Conservation (phyloP, 2,797 vertebrate genomes). For the Labeo calbasu region DNA sequence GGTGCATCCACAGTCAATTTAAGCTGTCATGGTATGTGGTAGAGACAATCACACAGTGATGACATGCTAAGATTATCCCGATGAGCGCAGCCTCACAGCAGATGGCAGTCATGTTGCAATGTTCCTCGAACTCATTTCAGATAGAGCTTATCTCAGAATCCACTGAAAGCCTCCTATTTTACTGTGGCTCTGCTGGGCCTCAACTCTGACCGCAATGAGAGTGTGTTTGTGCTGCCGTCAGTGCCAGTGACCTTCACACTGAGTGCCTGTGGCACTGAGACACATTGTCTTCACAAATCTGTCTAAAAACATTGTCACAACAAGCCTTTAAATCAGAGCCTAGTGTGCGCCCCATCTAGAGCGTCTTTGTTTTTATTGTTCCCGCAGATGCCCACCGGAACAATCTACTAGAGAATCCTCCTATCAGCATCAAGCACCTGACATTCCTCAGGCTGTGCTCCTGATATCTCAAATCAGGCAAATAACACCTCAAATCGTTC, state of each 20-base stretch:
- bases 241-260: slow-evolving; percentile 41
- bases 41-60: not conserved
- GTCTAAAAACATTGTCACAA: slow-evolving; percentile 31
- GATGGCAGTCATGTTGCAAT: slow-evolving; percentile 46
- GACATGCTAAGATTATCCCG: not conserved
- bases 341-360: slow-evolving; percentile 6
- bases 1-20: too few species aligned
- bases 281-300: slow-evolving; percentile 39
- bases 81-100: slow-evolving; percentile 30
- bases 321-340: slow-evolving; percentile 46
- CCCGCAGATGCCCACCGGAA: not conserved
- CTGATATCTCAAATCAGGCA: not conserved
- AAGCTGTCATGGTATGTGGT: not conserved
- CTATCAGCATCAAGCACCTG: not conserved
- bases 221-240: slow-evolving; percentile 4
- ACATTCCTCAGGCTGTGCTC: not conserved
- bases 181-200: slow-evolving; percentile 11
- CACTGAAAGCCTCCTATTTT: slow-evolving; percentile 35
- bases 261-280: slow-evolving; percentile 34
- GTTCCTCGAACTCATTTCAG: slow-evolving; percentile 44
- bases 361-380: slow-evolving; percentile 33
- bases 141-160: slow-evolving; percentile 44
- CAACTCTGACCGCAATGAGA: slow-evolving; percentile 21
- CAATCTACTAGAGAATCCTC: not conserved
- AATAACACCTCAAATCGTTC: too few species aligned